Evolutionary conservation across 2,797 vertebrate genomes (phyloP).

Genomic region (Sebastes minor): DNA sequence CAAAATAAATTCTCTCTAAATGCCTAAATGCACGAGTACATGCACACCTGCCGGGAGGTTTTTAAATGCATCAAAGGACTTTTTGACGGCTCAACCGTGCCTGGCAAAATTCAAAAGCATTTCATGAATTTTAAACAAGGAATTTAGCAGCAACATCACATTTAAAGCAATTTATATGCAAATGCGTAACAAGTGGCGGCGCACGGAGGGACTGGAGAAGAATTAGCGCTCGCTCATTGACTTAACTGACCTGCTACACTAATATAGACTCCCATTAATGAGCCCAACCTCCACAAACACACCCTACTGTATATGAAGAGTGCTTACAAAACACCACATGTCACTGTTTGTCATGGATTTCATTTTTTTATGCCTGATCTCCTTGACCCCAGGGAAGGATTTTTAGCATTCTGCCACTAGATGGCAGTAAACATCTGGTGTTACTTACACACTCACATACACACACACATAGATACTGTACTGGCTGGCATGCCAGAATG

Average conservation of each 20-base stretch:
- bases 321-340: constrained; percentile 16
- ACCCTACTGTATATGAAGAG: background rate
- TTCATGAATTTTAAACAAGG: constrained; percentile 79
- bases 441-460: constrained; percentile 14
- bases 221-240: constrained; percentile 75
- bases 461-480: constrained; percentile 10
- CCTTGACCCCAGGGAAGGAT: constrained; percentile 13
- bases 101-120: constrained; percentile 61
- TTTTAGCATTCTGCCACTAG: constrained; percentile 76
- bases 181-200: constrained; percentile 72
- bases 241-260: constrained; percentile 70
- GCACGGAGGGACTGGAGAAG: constrained; percentile 55
- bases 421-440: constrained; percentile 85
- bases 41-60: constrained; percentile 42
- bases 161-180: constrained; percentile 83
- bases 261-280: constrained; percentile 76
- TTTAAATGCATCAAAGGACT: constrained; percentile 45
- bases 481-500: constrained; percentile 57
- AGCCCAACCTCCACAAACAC: constrained; percentile 28
- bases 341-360: background rate
- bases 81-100: constrained; percentile 51
- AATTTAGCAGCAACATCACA: constrained; percentile 72
- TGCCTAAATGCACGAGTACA: background rate
- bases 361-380: constrained; percentile 3
- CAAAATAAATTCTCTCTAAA: constrained; percentile 3